phyloP scores from a whole-genome alignment of 2,113 vertebrate species.

The Oryzias javanicus region DNA sequence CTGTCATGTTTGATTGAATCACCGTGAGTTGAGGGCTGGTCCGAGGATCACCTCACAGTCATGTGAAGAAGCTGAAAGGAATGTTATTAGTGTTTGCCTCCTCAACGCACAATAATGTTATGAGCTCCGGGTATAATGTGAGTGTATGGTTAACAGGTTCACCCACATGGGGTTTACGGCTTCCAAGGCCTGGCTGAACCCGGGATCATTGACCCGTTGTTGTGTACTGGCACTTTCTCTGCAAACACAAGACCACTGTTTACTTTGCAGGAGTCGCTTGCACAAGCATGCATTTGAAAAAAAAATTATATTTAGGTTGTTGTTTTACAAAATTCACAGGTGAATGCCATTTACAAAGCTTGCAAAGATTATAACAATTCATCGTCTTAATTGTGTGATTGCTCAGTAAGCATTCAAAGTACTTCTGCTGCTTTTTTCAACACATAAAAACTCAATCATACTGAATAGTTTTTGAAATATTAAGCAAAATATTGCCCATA shows the following conservation, averaged over 20 bases:
- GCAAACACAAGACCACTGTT: slow-evolving; percentile 76
- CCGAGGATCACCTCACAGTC: slow-evolving; percentile 4
- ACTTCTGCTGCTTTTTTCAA: too few relatives aligned
- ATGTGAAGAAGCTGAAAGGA: neutral
- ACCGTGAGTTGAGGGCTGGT: neutral
- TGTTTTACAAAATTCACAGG: neutral
- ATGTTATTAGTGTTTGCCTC: slow-evolving; percentile 42
- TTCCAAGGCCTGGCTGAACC: slow-evolving; percentile 56
- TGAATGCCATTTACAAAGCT: neutral
- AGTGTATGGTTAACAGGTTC: slow-evolving; percentile 49
- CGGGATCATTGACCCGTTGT: slow-evolving; percentile 75
- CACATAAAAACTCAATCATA: too few relatives aligned
- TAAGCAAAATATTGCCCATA: too few relatives aligned
- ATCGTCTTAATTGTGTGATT: too few relatives aligned
- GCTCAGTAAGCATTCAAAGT: too few relatives aligned
- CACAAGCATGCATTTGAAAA: slow-evolving; percentile 32
- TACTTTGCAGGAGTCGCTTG: slow-evolving; percentile 60
- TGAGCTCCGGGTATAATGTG: slow-evolving; percentile 25
- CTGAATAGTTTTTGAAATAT: too few relatives aligned
- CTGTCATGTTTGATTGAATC: slow-evolving; percentile 30
- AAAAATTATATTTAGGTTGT: slow-evolving; percentile 15
- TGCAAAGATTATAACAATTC: neutral
- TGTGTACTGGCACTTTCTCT: slow-evolving; percentile 76
- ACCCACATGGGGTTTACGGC: slow-evolving; percentile 56
- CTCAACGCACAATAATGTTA: slow-evolving; percentile 43